Conservation (phyloP, 2,888 invertebrate genomes). For the Calephelis perditalis region DNA sequence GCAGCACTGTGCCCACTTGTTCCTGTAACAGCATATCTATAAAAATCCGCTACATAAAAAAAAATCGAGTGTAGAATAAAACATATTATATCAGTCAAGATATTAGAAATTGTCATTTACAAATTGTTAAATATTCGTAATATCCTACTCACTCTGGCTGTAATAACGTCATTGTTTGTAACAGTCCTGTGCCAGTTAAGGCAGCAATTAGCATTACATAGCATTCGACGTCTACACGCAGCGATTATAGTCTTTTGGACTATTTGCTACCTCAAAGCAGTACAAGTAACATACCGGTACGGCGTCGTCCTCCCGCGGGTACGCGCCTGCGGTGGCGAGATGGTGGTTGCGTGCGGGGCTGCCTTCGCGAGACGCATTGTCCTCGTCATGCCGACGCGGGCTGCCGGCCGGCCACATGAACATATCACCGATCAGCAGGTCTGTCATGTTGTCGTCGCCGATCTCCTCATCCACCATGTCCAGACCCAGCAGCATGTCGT, state of each 20-base stretch:
- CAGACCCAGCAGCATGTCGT: constrained; percentile 62
- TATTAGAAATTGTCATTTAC: no score
- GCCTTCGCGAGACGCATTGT: constrained; percentile 24
- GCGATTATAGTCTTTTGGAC: no score
- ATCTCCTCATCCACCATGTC: constrained; percentile 69
- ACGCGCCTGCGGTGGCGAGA: constrained; percentile 33
- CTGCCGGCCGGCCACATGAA: constrained; percentile 73
- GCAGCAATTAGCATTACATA: no score
- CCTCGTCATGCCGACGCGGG: constrained; percentile 42
- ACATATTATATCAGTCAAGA: no score
- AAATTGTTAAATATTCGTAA: no score
- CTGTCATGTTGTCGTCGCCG: constrained; percentile 84
- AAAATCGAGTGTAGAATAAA: no score
- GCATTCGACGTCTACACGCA: no score
- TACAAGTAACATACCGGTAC: constrained; percentile 26
- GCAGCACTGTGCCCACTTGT: constrained; percentile 92
- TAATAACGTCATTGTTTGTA: no score
- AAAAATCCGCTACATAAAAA: no score
- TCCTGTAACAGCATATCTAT: constrained; percentile 52
- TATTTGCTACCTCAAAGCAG: no score
- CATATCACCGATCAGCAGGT: constrained; percentile 80
- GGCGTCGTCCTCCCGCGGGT: constrained; percentile 41
- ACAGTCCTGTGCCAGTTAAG: no score
- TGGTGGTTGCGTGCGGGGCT: constrained; percentile 35
- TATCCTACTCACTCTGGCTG: no score